Evolutionary conservation across 1,140 invertebrate genomes (phyloP).

Genomic region (Drepana arcuata): DNA sequence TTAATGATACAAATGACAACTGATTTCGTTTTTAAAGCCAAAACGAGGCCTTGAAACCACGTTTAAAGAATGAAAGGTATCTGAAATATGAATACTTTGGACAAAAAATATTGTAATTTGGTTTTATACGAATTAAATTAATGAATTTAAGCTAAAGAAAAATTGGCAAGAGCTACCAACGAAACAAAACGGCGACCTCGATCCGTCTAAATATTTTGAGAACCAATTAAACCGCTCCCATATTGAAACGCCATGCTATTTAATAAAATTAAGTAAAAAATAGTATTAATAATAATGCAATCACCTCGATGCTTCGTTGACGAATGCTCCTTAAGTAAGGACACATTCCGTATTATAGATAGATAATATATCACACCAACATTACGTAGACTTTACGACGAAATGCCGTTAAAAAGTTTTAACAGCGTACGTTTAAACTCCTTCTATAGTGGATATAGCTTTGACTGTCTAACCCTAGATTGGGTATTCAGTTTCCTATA

Average conservation of each 20-base stretch:
- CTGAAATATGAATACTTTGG: neutral
- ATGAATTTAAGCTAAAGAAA: neutral
- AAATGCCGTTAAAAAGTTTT: neutral
- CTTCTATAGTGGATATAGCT: neutral
- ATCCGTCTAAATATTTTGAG: slow-evolving; percentile 4
- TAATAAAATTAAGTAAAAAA: slow-evolving; percentile 1
- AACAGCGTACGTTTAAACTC: neutral
- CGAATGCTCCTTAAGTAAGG: no score
- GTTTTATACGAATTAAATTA: neutral
- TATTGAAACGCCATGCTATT: slow-evolving; percentile 1
- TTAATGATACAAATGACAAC: slow-evolving; percentile 5
- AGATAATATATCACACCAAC: no score
- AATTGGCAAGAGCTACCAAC: slow-evolving; percentile 17
- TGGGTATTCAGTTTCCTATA: neutral
- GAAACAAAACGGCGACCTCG: slow-evolving; percentile 7
- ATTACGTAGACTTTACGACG: neutral
- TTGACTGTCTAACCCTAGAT: neutral
- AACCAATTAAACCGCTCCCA: neutral
- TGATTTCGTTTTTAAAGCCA: slow-evolving; percentile 3
- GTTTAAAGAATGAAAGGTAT: neutral
- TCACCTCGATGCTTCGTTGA: slow-evolving; percentile 5
- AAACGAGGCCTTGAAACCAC: neutral
- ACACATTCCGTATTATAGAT: no score
- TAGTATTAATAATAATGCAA: neutral
- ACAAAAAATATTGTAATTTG: slow-evolving; percentile 7